Evolutionary conservation across 2,113 vertebrate genomes (phyloP), one percentile per base, ranked within the genome.

Genomic region (Scomber japonicus): DNA sequence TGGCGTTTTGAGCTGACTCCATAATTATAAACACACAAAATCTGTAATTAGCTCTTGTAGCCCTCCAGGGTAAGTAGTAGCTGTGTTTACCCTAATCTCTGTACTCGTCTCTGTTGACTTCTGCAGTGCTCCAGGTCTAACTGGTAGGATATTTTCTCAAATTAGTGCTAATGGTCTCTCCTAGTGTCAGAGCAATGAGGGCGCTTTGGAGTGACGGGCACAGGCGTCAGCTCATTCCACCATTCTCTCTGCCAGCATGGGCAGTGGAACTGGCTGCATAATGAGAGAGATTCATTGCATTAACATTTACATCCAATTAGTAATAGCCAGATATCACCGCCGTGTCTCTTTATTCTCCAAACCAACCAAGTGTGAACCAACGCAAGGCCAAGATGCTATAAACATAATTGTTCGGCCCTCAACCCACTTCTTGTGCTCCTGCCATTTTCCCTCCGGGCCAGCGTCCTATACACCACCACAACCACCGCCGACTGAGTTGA

Each of bases 241-340:
- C 83, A 60, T 83, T 83, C 70, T 60, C 55, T 78, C 67, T 79
- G 90, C 88, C 88, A 90, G 74, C 82, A 59, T 75, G 81, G 79
- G 84, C 83, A 71, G 67, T 10, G 70, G 24, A 85, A 80, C 51
- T 60, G 81, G 66, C 68, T 75, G 81, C 71, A 87, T 91, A 92
- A 91, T 91, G 85, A 91, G 90, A 78, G 57, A 54, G 80, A 89
- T 91, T 92, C 87, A 77, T 91, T 82, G 92, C 81, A 81, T 93
- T 93, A 91, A 90, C 78, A 91, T 94, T 92, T 91, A 89, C 82
- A 83, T 92, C 90, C 88, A 92, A 94, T 95, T 93, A 94, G 86
- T 83, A 76, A 85, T 51, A 80, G 78, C 78, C 75, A 81, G 60
- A 92, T 85, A 82, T 83, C 75, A 79, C 65, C 0, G 55, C 54